Percentiles rank a stretch among this genome's conserved stretches.
Evolutionary conservation across 2,888 invertebrate species (phyloP).

Genomic region (Parasteatoda lunata): DNA sequence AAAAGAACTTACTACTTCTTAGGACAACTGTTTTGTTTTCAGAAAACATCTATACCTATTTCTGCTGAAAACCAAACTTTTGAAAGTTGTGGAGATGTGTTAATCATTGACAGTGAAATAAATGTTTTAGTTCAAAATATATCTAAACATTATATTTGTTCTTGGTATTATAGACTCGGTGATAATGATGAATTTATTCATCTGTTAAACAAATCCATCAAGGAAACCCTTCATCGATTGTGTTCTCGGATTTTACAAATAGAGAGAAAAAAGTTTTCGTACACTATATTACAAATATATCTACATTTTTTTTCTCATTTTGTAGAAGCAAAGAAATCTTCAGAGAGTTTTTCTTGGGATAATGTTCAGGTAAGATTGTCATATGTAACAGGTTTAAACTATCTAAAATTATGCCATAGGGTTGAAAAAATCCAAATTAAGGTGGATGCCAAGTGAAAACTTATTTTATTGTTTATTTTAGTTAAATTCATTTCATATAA

Average conservation of each 20-base stretch:
- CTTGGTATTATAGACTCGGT: constrained; percentile 64
- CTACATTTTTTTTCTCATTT: constrained; percentile 48
- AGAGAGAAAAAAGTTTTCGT: constrained; percentile 43
- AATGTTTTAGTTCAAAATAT: constrained; percentile 51
- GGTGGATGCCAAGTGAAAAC: too few relatives aligned
- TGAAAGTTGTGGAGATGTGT: constrained; percentile 32
- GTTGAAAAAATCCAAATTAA: too few relatives aligned
- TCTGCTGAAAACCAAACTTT: background rate
- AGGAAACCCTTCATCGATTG: constrained; percentile 42
- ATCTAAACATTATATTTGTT: constrained; percentile 61
- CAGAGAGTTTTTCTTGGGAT: constrained; percentile 35
- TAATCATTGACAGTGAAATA: constrained; percentile 49
- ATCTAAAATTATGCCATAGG: too few relatives aligned
- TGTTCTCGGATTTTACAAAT: constrained; percentile 36
- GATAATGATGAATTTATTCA: constrained; percentile 52
- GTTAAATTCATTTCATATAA: too few relatives aligned
- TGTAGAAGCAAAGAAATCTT: constrained; percentile 44
- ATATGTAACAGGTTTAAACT: too few relatives aligned
- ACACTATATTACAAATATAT: constrained; percentile 45
- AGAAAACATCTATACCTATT: background rate
- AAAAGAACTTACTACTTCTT: background rate
- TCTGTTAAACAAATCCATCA: constrained; percentile 38
- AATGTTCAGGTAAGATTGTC: constrained; percentile 35
- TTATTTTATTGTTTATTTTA: too few relatives aligned
- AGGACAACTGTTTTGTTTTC: background rate